Evolutionary conservation across 2,113 vertebrate species (phyloP).

Genomic region (Benitochromis conjunctus): DNA sequence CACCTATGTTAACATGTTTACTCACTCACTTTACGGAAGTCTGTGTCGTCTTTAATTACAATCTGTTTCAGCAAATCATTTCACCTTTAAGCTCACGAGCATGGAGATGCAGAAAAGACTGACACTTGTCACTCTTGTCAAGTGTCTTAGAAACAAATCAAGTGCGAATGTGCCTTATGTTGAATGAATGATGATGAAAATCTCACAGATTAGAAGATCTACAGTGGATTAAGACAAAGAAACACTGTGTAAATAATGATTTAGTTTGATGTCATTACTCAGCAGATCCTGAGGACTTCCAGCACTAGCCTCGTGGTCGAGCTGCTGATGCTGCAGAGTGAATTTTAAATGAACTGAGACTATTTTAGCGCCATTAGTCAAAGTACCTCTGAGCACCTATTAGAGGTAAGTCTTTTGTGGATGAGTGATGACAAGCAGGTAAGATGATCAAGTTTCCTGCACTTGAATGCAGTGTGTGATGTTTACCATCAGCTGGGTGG

Average conservation of each 20-base stretch:
- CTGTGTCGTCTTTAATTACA: no score
- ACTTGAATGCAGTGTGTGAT: neutral
- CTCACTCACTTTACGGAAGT: no score
- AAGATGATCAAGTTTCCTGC: neutral
- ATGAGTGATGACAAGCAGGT: neutral
- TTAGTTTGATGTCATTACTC: neutral
- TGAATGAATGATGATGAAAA: neutral
- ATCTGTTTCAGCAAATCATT: no score
- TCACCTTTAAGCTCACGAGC: neutral
- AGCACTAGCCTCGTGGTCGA: neutral
- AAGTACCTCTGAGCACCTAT: neutral
- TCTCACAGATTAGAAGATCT: neutral
- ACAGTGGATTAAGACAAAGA: neutral
- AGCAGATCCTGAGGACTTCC: conserved; percentile 34
- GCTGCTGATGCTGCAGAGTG: conserved; percentile 45
- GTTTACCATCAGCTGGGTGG: neutral
- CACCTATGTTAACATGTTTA: neutral
- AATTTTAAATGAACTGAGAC: conserved; percentile 30
- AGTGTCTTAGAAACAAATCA: neutral
- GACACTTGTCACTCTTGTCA: neutral
- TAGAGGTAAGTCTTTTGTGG: neutral
- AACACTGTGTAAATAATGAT: neutral
- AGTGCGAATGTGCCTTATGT: neutral
- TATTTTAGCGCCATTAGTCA: conserved; percentile 6
- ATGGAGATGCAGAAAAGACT: neutral